A percentile compares a stretch with the other conserved stretches of the same genome.
Conservation (phyloP, 2,113 vertebrate species). For the Lutjanus erythropterus region DNA sequence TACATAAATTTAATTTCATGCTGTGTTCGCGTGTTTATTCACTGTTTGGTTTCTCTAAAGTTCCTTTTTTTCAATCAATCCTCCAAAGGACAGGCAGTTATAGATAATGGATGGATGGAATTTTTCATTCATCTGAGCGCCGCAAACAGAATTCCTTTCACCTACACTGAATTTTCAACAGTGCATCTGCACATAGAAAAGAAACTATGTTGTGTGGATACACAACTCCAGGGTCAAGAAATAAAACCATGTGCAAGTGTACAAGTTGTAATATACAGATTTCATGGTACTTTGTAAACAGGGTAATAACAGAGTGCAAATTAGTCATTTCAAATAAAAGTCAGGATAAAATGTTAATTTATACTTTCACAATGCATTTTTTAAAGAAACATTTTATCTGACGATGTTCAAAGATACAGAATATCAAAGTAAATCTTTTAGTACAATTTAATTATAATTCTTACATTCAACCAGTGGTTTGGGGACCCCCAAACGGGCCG, state of each 20-base stretch:
- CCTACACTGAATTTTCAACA: background rate
- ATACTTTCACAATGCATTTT: background rate
- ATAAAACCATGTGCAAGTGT: background rate
- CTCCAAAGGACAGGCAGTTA: too few species aligned
- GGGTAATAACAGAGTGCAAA: background rate
- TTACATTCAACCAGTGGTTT: too few species aligned
- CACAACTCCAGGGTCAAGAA: background rate
- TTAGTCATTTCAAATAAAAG: background rate
- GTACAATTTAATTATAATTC: too few species aligned
- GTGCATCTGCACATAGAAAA: background rate
- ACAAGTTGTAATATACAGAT: background rate
- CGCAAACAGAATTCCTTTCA: background rate
- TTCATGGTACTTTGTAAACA: background rate
- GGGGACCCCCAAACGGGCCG: too few species aligned
- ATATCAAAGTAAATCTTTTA: too few species aligned
- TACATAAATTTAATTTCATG: background rate
- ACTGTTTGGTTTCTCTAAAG: background rate
- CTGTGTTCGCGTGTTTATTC: constrained; percentile 7
- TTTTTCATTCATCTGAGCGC: too few species aligned
- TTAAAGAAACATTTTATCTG: background rate
- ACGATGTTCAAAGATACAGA: background rate
- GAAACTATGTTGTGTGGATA: background rate
- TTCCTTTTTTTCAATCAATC: too few species aligned
- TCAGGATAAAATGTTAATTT: background rate
- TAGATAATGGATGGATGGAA: too few species aligned